Evolutionary conservation across 2,113 vertebrate species (phyloP), one percentile per base, ranked within the genome.

Genomic region (Gracilinanus agilis): DNA sequence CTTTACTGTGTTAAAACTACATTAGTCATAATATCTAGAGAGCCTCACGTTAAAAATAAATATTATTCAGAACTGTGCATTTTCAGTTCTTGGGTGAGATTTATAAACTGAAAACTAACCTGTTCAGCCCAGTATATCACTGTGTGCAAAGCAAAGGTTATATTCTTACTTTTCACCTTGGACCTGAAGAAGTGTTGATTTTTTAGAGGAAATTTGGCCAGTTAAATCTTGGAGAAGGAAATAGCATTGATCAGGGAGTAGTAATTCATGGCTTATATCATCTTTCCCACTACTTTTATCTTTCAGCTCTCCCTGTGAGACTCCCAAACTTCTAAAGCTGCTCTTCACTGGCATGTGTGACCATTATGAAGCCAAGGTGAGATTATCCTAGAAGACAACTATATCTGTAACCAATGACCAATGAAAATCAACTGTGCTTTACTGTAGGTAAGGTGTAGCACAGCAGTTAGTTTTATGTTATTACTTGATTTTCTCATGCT

Each of bases 311-410:
- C 34, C 44, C 44, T 90, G 24, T 89, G 83, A 83, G 40, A 55
- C 23, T 16, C 94, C 53, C 16, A 54, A 91, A 95, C 54, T 40
- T 53, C 55, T n/a, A 92, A 91, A 56, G 3, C 13, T 91, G 90
- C 92, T 58, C 93, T 96, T 91, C 23, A 1, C 49, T 92, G n/a
- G 40, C 3, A 16, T 3, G 12, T 61, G 55, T 24, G 58, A 4
- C 44, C 44, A 9, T 44, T 13, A 24, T 44, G 61, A 8, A 90
- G 7, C 29, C 11, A 55, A 83, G n/a, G 44, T 89, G 49, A 94
- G 27, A 40, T 89, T 55, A 53, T 83, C 0, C 88, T 54, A 55
- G 16, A 83, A 44, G 9, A 54, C 58, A 67, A 94, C 58, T 83
- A 90, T 55, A 6, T 34, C 55, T 34, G 44, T 24, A n/a, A 29